Conservation (phyloP, 1,140 invertebrate species). For the Cydia fagiglandana region DNA sequence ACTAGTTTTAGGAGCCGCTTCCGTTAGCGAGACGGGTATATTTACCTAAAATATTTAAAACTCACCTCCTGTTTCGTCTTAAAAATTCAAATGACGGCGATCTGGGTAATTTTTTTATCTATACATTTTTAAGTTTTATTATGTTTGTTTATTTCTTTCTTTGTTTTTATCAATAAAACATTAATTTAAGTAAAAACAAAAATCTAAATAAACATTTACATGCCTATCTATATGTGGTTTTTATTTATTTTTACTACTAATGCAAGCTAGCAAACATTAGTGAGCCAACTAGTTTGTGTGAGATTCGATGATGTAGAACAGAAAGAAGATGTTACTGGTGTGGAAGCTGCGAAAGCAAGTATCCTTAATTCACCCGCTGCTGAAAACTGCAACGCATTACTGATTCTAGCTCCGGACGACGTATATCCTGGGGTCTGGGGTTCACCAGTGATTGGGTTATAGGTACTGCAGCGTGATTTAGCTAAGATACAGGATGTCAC, state of each 20-base stretch:
- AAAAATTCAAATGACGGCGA: too few species aligned
- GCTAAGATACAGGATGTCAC: slow-evolving; percentile 80
- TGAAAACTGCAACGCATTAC: slow-evolving; percentile 78
- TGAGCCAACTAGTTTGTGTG: slow-evolving; percentile 68
- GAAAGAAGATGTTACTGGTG: slow-evolving; percentile 64
- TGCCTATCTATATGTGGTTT: background rate
- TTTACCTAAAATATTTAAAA: too few species aligned
- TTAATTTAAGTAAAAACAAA: too few species aligned
- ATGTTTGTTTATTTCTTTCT: too few species aligned
- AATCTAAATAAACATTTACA: too few species aligned
- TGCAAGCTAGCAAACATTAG: slow-evolving; percentile 58
- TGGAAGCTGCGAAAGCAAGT: slow-evolving; percentile 71
- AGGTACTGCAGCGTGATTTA: slow-evolving; percentile 76
- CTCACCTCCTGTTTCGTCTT: too few species aligned
- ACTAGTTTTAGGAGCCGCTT: too few species aligned
- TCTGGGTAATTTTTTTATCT: too few species aligned
- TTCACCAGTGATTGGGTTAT: slow-evolving; percentile 81
- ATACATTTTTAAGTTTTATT: too few species aligned
- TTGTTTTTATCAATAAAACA: too few species aligned
- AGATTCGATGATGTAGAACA: slow-evolving; percentile 65
- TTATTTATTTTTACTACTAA: background rate
- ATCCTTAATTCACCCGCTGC: slow-evolving; percentile 77
- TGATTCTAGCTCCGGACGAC: slow-evolving; percentile 56
- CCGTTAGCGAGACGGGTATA: too few species aligned
- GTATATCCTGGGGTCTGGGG: slow-evolving; percentile 76